phyloP scores from a whole-genome alignment of 2,888 invertebrate genomes.

The Cryptocephalus moraei region DNA sequence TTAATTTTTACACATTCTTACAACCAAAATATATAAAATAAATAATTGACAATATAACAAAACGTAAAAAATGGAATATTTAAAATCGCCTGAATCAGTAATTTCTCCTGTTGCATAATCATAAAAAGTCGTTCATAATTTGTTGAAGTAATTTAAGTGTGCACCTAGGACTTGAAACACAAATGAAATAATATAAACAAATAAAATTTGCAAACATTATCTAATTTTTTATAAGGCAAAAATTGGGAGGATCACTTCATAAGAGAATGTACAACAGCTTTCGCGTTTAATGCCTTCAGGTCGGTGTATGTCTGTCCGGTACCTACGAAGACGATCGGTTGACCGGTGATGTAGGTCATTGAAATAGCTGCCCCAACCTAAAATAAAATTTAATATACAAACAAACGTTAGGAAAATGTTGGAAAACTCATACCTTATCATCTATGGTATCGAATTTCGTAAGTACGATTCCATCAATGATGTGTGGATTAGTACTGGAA shows the following conservation, averaged over 20 bases:
- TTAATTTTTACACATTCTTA: too few species aligned
- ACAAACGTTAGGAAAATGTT: not conserved
- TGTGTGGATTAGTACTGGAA: constrained; percentile 65
- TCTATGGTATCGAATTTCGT: constrained; percentile 99
- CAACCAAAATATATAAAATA: too few species aligned
- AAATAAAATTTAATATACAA: constrained; percentile 19
- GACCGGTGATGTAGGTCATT: constrained; percentile 99
- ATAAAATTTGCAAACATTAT: too few species aligned
- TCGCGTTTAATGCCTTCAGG: constrained; percentile 90
- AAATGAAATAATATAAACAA: too few species aligned
- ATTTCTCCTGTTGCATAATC: too few species aligned
- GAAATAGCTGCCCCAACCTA: constrained; percentile 93
- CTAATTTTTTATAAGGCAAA: constrained; percentile 10
- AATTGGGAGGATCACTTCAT: constrained; percentile 60
- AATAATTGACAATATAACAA: too few species aligned
- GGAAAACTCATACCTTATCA: constrained; percentile 59
- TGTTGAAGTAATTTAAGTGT: too few species aligned
- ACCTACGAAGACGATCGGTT: constrained; percentile 98
- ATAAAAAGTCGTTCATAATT: too few species aligned
- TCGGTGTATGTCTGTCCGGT: constrained; percentile 99
- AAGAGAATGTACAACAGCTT: constrained; percentile 90
- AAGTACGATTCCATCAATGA: constrained; percentile 97
- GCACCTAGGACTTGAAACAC: too few species aligned
- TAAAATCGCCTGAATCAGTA: too few species aligned
- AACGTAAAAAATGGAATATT: too few species aligned